Evolutionary conservation across 1,140 invertebrate species (phyloP).

Genomic region (Papilio polytes): DNA sequence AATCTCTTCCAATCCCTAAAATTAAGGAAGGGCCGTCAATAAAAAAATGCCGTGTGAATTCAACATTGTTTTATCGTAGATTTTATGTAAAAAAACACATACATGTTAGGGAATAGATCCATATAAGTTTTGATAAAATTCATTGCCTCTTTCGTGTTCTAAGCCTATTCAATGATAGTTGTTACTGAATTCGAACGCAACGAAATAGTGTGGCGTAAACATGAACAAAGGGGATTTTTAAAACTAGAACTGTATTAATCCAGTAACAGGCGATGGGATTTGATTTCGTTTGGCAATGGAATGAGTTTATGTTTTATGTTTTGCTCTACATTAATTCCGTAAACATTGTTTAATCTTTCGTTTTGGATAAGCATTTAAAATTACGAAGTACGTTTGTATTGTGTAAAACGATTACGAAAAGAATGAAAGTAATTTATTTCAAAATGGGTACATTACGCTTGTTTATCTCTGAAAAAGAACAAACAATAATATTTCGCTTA

Average conservation of each 20-base stretch:
- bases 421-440: not conserved
- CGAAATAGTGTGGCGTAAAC: not conserved
- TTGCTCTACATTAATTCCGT: not conserved
- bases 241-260: slow-evolving; percentile 4
- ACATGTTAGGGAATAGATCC: not conserved
- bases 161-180: slow-evolving; percentile 11
- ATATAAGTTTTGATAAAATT: not conserved
- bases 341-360: not conserved
- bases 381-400: not conserved
- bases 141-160: not conserved
- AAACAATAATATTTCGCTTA: not conserved
- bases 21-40: not conserved
- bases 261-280: not conserved
- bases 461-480: not conserved
- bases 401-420: not conserved
- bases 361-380: not conserved
- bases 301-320: not conserved
- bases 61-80: too few relatives aligned
- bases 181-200: slow-evolving; percentile 20
- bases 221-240: not conserved
- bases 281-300: not conserved
- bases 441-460: not conserved
- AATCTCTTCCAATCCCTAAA: not conserved
- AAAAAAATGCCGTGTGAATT: too few relatives aligned
- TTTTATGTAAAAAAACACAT: too few relatives aligned